These are phyloP conservation scores for Meteorus sp. DNA, from an alignment of 1,140 invertebrate genomes.

Conservation along the genomic window DNA sequence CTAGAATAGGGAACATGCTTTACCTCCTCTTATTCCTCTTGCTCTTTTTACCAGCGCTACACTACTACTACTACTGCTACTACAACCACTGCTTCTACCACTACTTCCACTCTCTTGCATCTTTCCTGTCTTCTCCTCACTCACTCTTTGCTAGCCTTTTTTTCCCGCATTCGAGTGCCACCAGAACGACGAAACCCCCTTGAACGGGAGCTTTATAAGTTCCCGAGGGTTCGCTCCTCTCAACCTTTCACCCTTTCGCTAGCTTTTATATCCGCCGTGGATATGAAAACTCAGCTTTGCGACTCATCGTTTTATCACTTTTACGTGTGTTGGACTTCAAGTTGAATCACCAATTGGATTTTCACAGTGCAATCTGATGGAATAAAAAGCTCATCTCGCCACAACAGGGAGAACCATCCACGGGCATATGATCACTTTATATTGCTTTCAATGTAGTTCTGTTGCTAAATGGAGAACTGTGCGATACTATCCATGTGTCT, in stretches of 20 bases:
- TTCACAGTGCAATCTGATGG: not conserved
- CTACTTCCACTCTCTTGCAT: not conserved
- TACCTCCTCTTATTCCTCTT: not conserved
- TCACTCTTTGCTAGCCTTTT: too few relatives aligned
- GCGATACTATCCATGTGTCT: too few relatives aligned
- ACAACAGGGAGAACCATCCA: not conserved
- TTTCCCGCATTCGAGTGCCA: too few relatives aligned
- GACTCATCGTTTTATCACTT: slow-evolving; percentile 12
- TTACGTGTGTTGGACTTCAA: slow-evolving; percentile 3
- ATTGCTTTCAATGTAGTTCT: too few relatives aligned
- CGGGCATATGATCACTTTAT: too few relatives aligned
- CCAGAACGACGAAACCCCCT: slow-evolving; percentile 13
- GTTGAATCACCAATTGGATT: slow-evolving; percentile 1
- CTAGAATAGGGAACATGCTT: slow-evolving; percentile 3
- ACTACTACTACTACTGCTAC: too few relatives aligned
- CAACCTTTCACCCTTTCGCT: slow-evolving; percentile 10
- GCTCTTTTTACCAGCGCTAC: too few relatives aligned
- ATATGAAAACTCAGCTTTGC: slow-evolving; percentile 9
- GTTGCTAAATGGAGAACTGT: too few relatives aligned
- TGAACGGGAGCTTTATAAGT: slow-evolving; percentile 23
- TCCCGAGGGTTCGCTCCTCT: slow-evolving; percentile 16
- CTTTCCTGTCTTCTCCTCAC: not conserved
- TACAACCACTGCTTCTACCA: too few relatives aligned
- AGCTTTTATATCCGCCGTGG: slow-evolving; percentile 1
- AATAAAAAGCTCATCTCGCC: not conserved